A percentile compares a stretch with the other conserved stretches of the same genome.
phyloP scores from a whole-genome alignment of 2,113 vertebrate genomes.

The Vimba vimba region DNA sequence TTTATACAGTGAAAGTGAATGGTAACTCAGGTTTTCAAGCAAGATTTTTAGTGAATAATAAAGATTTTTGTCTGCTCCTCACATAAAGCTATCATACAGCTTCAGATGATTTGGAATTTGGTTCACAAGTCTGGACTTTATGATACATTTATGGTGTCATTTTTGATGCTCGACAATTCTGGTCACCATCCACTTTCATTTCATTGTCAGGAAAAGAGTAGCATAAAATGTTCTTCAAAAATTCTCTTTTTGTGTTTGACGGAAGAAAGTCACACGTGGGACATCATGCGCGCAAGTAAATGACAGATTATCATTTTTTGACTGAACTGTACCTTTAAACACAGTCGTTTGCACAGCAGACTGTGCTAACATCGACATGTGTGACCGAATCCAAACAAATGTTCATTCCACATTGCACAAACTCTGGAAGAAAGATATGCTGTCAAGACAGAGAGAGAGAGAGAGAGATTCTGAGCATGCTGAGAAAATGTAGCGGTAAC shows the following conservation, averaged over 20 bases:
- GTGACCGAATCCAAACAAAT: conserved; percentile 40
- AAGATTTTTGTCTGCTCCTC: no score
- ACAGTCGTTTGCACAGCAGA: conserved; percentile 20
- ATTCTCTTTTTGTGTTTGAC: neutral
- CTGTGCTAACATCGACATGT: conserved; percentile 26
- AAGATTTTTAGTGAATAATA: no score
- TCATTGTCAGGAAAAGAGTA: no score
- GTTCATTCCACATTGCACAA: conserved; percentile 18
- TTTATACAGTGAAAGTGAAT: no score
- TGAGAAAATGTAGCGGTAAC: conserved; percentile 65
- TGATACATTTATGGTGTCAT: no score
- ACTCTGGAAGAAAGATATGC: conserved; percentile 38
- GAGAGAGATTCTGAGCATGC: conserved; percentile 30
- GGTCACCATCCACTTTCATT: no score
- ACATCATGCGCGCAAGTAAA: neutral
- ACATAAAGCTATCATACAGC: no score
- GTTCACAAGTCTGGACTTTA: no score
- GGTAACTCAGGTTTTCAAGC: no score
- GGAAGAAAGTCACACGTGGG: neutral
- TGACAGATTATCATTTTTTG: neutral
- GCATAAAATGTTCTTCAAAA: neutral
- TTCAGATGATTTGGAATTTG: no score
- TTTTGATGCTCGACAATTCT: no score
- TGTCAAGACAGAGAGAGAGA: conserved; percentile 31
- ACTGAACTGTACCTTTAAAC: neutral